These are phyloP conservation scores for Fratercula arctica DNA, from an alignment of 2,797 vertebrate species.

Conservation along the genomic window DNA sequence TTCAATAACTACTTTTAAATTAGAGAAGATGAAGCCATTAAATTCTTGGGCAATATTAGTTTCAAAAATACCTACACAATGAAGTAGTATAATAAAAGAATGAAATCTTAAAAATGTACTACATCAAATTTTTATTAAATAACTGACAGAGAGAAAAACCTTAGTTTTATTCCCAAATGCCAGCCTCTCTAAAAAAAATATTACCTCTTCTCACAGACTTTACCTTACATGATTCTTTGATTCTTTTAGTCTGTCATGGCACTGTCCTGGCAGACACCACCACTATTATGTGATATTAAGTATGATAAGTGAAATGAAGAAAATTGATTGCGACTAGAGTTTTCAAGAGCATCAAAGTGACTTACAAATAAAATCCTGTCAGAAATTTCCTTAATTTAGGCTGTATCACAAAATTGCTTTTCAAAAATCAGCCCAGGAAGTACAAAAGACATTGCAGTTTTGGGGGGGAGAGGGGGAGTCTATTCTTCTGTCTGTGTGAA, in stretches of 20 bases:
- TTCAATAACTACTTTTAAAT: neutral
- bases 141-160: neutral
- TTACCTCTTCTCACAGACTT: neutral
- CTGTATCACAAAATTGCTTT: neutral
- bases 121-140: neutral
- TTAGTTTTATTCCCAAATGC: neutral
- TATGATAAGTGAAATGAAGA: neutral
- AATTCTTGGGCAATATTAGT: neutral
- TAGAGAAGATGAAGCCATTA: neutral
- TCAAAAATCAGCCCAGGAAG: neutral
- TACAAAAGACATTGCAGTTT: neutral
- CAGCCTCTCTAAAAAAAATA: neutral
- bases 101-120: neutral
- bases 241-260: neutral
- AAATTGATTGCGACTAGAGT: neutral
- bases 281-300: neutral
- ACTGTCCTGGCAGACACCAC: neutral
- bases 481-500: neutral
- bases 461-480: neutral
- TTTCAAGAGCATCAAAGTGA: neutral
- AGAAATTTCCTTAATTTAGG: neutral
- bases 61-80: neutral
- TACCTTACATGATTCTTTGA: neutral
- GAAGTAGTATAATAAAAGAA: neutral
- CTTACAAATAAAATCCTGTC: constrained; percentile 27